Percentiles rank a stretch among this genome's conserved stretches.
phyloP scores from a whole-genome alignment of 2,113 vertebrate species.

The Archilochus colubris region DNA sequence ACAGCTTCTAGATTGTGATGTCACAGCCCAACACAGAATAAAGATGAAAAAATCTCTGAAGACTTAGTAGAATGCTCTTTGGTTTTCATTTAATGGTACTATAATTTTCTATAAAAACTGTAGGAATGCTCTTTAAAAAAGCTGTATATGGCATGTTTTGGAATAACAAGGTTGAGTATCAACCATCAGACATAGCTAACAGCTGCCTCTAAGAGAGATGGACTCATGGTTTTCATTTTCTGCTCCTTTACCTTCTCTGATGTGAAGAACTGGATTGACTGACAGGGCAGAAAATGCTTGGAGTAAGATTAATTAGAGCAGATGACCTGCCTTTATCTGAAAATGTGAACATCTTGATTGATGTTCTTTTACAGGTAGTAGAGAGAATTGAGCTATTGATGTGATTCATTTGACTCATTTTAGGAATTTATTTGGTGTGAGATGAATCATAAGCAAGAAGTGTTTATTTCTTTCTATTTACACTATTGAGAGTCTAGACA shows the following conservation, averaged over 20 bases:
- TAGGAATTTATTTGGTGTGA: conserved; percentile 4
- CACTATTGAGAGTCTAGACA: not conserved
- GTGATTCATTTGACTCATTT: conserved; percentile 25
- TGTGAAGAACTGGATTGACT: not conserved
- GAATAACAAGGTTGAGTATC: not conserved
- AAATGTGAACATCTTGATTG: not conserved
- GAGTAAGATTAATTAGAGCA: not conserved
- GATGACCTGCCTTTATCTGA: not conserved
- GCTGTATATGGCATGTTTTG: not conserved
- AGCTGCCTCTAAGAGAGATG: not conserved
- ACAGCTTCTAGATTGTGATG: not conserved
- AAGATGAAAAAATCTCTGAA: not conserved
- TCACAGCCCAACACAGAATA: not conserved
- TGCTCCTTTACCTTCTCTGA: not conserved
- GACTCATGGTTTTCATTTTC: not conserved
- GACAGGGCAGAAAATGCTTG: not conserved
- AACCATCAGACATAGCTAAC: not conserved
- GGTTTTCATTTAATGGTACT: not conserved
- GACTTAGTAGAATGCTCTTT: not conserved
- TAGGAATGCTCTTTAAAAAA: not conserved
- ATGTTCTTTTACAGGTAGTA: not conserved
- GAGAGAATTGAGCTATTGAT: not conserved
- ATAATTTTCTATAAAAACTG: not conserved
- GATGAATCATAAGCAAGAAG: not conserved
- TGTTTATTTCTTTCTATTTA: not conserved